Conservation (phyloP, 1,140 invertebrate species). For the Ceratina calcarata region DNA sequence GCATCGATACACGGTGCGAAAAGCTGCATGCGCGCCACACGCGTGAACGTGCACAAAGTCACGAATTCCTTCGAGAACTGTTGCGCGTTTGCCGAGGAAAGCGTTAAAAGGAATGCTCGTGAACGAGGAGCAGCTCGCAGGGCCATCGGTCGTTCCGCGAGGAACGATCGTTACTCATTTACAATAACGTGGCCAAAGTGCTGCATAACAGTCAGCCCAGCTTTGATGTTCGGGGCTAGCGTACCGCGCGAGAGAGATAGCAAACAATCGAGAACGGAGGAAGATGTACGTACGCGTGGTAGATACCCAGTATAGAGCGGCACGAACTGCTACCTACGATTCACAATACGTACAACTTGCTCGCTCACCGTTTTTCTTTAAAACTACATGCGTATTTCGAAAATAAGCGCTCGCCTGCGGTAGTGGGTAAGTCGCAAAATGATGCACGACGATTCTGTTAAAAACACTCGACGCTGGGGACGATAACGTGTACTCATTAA, state of each 20-base stretch:
- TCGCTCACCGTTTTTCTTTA: conserved; percentile 46
- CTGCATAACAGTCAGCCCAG: conserved; percentile 26
- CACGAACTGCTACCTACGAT: conserved; percentile 38
- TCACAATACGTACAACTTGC: conserved; percentile 1
- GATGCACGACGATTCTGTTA: neutral
- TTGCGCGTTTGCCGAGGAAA: neutral
- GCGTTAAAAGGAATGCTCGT: neutral
- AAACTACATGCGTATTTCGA: conserved; percentile 41
- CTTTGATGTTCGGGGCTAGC: conserved; percentile 43
- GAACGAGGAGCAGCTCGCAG: neutral
- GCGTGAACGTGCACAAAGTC: no score
- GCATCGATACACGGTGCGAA: neutral
- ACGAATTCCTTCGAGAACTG: neutral
- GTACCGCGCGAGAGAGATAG: conserved; percentile 30
- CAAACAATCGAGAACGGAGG: neutral
- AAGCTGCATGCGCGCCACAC: neutral
- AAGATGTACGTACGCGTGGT: conserved; percentile 20
- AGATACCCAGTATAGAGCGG: conserved; percentile 46
- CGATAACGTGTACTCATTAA: neutral
- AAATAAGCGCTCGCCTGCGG: conserved; percentile 26
- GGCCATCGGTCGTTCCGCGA: neutral
- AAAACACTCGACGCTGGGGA: neutral
- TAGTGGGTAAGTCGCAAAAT: conserved; percentile 20
- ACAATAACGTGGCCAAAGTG: conserved; percentile 37
- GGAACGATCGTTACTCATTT: conserved; percentile 12